A percentile compares a stretch with the other conserved stretches of the same genome.
Evolutionary conservation across 2,113 vertebrate genomes (phyloP).

Genomic region (Eulemur macaco): DNA sequence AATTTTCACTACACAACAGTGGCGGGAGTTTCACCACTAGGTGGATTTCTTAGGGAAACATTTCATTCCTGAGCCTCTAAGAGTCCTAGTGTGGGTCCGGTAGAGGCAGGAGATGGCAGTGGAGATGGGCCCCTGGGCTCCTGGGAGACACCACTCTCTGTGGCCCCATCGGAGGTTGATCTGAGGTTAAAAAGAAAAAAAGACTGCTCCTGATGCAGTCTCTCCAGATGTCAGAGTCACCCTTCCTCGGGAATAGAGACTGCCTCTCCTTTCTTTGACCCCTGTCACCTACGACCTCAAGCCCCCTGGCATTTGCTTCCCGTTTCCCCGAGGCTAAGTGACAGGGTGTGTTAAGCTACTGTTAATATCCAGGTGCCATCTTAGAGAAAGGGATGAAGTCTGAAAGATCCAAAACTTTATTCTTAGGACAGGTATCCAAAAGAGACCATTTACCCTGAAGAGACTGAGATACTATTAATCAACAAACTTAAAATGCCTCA

Average conservation of each 20-base stretch:
- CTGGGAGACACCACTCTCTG: too few relatives aligned
- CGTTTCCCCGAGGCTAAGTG: neutral
- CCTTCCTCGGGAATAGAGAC: neutral
- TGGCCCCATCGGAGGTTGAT: neutral
- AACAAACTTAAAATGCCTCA: neutral
- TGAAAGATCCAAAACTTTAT: neutral
- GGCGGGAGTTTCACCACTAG: too few relatives aligned
- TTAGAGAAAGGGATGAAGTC: neutral
- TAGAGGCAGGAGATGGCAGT: too few relatives aligned
- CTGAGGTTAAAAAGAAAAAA: neutral
- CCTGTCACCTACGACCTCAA: neutral
- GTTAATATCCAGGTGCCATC: neutral
- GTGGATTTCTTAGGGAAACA: too few relatives aligned
- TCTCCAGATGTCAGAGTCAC: neutral
- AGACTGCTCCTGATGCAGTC: too few relatives aligned
- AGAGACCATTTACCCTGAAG: neutral
- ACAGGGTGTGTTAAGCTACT: neutral
- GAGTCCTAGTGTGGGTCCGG: too few relatives aligned
- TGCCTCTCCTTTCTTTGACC: neutral
- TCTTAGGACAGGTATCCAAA: neutral
- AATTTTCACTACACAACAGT: too few relatives aligned
- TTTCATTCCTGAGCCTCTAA: too few relatives aligned
- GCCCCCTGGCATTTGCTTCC: neutral
- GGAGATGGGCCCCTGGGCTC: too few relatives aligned
- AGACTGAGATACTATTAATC: neutral